Conservation (phyloP, 2,113 vertebrate genomes). For the Trichechus manatus region DNA sequence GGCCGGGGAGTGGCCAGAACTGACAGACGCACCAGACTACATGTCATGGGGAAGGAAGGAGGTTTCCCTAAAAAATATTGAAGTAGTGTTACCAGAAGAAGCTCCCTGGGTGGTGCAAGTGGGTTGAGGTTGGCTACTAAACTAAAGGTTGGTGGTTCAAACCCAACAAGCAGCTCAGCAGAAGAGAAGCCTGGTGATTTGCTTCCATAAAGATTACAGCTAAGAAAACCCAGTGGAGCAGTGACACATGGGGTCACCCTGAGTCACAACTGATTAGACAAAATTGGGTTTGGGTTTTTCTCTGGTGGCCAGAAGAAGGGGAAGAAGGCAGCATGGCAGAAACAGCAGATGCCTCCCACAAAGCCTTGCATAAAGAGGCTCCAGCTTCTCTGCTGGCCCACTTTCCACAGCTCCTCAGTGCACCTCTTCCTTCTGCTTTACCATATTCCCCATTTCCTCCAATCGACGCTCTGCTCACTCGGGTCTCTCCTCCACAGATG, state of each 20-base stretch:
- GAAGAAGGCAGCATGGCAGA: background rate
- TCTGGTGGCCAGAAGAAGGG: background rate
- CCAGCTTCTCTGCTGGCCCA: background rate
- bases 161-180: background rate
- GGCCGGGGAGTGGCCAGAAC: background rate
- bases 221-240: background rate
- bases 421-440: background rate
- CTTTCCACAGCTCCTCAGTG: background rate
- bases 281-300: background rate
- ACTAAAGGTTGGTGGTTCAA: background rate
- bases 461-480: background rate
- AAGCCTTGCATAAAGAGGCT: background rate
- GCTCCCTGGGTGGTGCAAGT: too few relatives aligned
- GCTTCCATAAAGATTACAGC: background rate
- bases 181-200: background rate
- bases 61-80: background rate
- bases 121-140: background rate
- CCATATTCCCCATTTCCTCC: background rate
- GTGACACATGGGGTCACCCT: background rate
- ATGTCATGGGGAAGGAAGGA: background rate
- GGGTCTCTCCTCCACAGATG: background rate
- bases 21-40: background rate
- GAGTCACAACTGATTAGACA: background rate
- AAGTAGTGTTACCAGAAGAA: background rate
- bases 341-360: background rate